Base-by-base conservation (phyloP, 2,113 vertebrate species). In the Rhodinocichla rosea region DNA sequence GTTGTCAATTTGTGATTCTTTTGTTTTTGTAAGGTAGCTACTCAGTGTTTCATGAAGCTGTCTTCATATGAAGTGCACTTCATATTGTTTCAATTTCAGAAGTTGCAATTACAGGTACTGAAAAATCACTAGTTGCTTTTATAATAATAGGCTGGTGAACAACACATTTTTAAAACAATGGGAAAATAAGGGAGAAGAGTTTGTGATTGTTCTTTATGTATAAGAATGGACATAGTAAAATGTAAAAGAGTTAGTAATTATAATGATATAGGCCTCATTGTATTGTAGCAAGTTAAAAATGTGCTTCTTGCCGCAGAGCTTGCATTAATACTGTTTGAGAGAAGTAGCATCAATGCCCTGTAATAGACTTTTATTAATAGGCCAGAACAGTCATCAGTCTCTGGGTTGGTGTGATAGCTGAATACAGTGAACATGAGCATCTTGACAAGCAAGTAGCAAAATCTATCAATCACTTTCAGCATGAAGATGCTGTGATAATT, bases 341-440 rank as follows among this genome's bases (percentile, higher is more conserved):
- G 50, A 71, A 77, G 80, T 64, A 87, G 68, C 89, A 96, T 95
- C 88, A 69, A 83, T 79, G 42, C 88, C 83, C 49, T 83, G 45
- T 89, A 95, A 81, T 94, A 88, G 90, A 91, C 60, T 92, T 96
- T 93, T 90, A 93, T 95, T 96, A 97, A 91, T 89, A 95, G 74
- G 55, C 68, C 60, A 83, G 77, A 83, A 69, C 42, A 92, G 71
- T 89, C 95, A 95, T 96, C 87, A 75, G 68, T 94, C 92, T 97
- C 92, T 82, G 85, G 13, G 47, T 71, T 75, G 67, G 53, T 89
- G 57, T 83, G 92, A 92, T 70, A 71, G 70, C 68, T 94, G 74
- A 90, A 83, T 87, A 67, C 49, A 81, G 68, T 60, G 83, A 96
- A 85, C 79, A 69, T 20, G 82, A 88, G 21, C 76, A 83, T 87